Base-by-base conservation (phyloP, 2,888 invertebrate species). In the Octonoba sinensis region DNA sequence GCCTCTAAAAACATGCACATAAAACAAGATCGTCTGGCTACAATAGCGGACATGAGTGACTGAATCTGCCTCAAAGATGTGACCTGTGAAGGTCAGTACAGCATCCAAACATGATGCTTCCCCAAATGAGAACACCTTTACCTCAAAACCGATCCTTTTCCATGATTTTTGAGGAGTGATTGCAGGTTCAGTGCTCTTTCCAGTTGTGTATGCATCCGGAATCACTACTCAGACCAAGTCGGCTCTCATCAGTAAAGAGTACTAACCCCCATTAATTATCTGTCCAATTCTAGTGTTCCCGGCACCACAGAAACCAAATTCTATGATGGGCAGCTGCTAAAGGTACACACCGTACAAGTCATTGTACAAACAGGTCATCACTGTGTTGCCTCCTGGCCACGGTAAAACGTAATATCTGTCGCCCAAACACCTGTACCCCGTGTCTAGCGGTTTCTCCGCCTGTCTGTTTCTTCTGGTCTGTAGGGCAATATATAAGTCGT, bases 21-120 rank as follows among this genome's bases (percentile, higher is more conserved):
- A 47, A 47, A n/a, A n/a, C n/a, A n/a, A n/a, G n/a, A n/a, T n/a
- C n/a, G n/a, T 47, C 47, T 47, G 12, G 11, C 12, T 47, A 47
- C 47, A 47, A 47, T 47, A 47, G 12, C 11, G 47, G 11, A 15
- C 47, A 47, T 15, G 11, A 47, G 47, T 47, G 47, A 47, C 47
- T 47, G 47, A 47, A n/a, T n/a, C n/a, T n/a, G n/a, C n/a, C n/a
- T n/a, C n/a, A n/a, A n/a, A n/a, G n/a, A n/a, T n/a, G n/a, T n/a
- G n/a, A n/a, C n/a, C n/a, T n/a, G n/a, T 47, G 12, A 12, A 47
- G 47, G 47, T 56, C 56, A 15, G 1, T 56, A 56, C 18, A 18
- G 56, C 56, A n/a, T n/a, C 56, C n/a, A 56, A 56, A 12, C 56
- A 56, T 15, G 15, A 1, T 56, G 56, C 56, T 18, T 56, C 56